Evolutionary conservation across 1,140 invertebrate species (phyloP).

Genomic region (Aphidius gifuensis): DNA sequence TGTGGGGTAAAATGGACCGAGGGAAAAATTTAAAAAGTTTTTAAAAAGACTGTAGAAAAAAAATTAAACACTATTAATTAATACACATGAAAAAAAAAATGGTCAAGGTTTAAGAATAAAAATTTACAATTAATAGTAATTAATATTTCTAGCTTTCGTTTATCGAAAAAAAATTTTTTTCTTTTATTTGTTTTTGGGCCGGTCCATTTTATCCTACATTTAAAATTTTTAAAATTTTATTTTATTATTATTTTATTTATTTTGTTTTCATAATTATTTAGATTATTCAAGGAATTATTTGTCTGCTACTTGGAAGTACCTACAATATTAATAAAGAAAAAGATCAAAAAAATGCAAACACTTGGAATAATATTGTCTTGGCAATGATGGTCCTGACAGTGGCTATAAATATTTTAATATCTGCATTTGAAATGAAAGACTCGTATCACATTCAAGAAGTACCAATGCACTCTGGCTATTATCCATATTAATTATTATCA

Average conservation of each 20-base stretch:
- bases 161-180: conserved; percentile 30
- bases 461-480: conserved; percentile 13
- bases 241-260: conserved; percentile 31
- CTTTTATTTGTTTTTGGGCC: conserved; percentile 34
- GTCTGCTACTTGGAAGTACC: conserved; percentile 59
- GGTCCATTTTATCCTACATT: conserved; percentile 37
- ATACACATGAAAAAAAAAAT: conserved; percentile 7
- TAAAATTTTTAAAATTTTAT: conserved; percentile 31
- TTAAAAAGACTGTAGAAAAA: too few relatives aligned
- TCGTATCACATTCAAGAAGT: conserved; percentile 9
- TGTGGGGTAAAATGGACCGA: too few relatives aligned
- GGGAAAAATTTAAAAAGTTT: too few relatives aligned
- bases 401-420: conserved; percentile 61
- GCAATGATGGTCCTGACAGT: conserved; percentile 61
- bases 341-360: conserved; percentile 60
- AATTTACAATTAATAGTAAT: not conserved
- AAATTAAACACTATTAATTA: too few relatives aligned
- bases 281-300: conserved; percentile 62
- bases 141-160: too few relatives aligned
- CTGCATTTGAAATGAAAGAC: conserved; percentile 56
- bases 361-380: conserved; percentile 62
- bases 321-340: conserved; percentile 63
- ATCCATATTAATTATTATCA: too few relatives aligned
- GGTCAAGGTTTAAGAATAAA: conserved; percentile 5
- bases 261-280: conserved; percentile 37